Base-by-base conservation (phyloP, 2,113 vertebrate genomes). In the Puntigrus tetrazona region DNA sequence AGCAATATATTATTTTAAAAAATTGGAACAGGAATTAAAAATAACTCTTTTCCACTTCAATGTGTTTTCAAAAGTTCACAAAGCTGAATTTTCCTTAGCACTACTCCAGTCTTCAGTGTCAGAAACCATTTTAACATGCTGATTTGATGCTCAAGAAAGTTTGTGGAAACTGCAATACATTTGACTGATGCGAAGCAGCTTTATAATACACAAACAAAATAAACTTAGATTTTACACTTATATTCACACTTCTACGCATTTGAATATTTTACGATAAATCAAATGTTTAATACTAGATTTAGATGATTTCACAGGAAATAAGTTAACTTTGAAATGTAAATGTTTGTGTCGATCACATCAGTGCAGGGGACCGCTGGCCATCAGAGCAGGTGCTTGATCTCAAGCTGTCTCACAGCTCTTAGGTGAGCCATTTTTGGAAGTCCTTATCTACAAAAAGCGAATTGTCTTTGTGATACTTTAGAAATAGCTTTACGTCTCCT, bases 401-500 rank as follows among this genome's bases (percentile, higher is more conserved):
- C 10, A 43, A 20, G 36, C 77, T 20, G 14, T 27, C 77, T 61
- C 36, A 65, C 16, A 47, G 73, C 41, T 75, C 73, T 29, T 75
- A 16, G 5, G 70, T 47, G 57, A 57, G 75, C 73, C 75, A 78
- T 78, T 78, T 78, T 59, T 78, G 75, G 36, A 82, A 36, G 18
- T 55, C 65, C 29, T 1, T 31, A 86, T 75, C 75, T 69, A 55
- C 65, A 85, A 82, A 78, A 72, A 61, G 29, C 63, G 5, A 84
- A 78, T 31, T 63, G 72, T 38, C 52, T 67, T 72, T 72, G 61
- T 27, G 34, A 77, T 45, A 47, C 47, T 72, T 65, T 73, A 83
- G 81, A 75, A 83, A 83, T 70, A 70, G 69, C 84, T 88, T 82
- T 67, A 74, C 38, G 69, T 81, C 83, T 31, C 83, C 69, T 82